Base-by-base conservation (phyloP, 2,888 invertebrate species). In the Ichneumoninae sp. region DNA sequence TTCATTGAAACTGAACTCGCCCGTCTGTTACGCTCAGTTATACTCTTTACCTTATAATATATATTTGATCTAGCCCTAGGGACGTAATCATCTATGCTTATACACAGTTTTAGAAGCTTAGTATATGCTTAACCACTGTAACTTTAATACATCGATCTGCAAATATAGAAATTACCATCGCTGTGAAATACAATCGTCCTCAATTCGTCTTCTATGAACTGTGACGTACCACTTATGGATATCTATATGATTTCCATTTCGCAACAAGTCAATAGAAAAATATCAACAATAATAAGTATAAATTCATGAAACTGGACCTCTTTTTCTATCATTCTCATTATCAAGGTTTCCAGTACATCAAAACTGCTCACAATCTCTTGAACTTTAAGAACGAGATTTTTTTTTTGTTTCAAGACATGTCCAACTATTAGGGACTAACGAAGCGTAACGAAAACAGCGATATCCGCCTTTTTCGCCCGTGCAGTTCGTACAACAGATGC, bases 1-100 rank as follows among this genome's bases (percentile, higher is more conserved):
- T 54, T 76, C 40, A 65, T 76, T 68, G 54, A 52, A 80, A 40
- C 44, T 54, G 71, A 71, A 71, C 52, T 30, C 54, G 22, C 33
- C 16, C 60, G 60, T 33, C 60, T 63, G 60, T 33, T 63, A 63
- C 60, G 30, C 16, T 54, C 52, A 54, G 52, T 19, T 54, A 54
- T 19, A n/a, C 19, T 54, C 6, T 19, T 54, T 22, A 30, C 60
- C 57, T 10, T 57, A 22, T 22, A 63, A 10, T 26, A 16, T 16
- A 33, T 63, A 6, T 16, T 63, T 5, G 33, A 63, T 63, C 16
- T 16, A 63, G 13, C 16, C 16, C 7, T 1, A 63, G 16, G 26
- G 3, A 26, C 5, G 16, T 63, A 16, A n/a, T 13, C 22, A 3
- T 8, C 22, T 22, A 26, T 30, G 19, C 19, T 57, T 26, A 22